Conservation (phyloP, 2,888 invertebrate genomes). For the Yponomeuta plumbellus region DNA sequence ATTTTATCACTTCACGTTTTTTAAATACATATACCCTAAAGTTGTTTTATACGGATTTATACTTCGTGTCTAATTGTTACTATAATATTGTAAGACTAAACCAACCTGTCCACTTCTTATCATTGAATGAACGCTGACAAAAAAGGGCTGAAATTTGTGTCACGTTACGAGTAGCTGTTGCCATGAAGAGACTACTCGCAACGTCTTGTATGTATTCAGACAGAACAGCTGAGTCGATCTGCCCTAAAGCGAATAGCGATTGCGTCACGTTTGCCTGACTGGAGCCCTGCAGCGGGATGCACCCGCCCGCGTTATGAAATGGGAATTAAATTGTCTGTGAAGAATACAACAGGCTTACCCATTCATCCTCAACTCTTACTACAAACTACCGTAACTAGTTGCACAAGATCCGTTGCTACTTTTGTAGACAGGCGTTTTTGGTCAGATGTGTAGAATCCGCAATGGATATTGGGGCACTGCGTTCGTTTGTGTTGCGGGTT, state of each 20-base stretch:
- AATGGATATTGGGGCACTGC: neutral
- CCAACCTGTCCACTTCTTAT: no score
- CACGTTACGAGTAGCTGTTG: neutral
- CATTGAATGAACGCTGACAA: no score
- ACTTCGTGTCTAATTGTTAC: no score
- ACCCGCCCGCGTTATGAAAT: conserved; percentile 52
- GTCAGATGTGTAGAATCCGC: neutral
- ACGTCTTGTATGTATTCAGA: neutral
- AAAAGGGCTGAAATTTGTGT: no score
- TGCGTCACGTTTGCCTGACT: conserved; percentile 33
- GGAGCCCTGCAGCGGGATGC: conserved; percentile 31
- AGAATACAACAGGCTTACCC: conserved; percentile 53
- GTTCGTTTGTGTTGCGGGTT: conserved; percentile 8
- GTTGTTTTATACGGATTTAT: no score
- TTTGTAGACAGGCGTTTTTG: neutral
- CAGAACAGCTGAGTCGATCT: neutral
- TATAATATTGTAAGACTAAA: no score
- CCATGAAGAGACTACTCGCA: neutral
- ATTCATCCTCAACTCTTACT: conserved; percentile 30
- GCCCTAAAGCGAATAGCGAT: neutral
- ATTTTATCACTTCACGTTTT: no score
- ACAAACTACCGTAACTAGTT: conserved; percentile 20
- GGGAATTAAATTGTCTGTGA: conserved; percentile 65
- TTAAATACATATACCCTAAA: no score
- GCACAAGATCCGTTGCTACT: conserved; percentile 30